Base-by-base conservation (phyloP, 2,797 vertebrate species). In the Chromobotia macracanthus region DNA sequence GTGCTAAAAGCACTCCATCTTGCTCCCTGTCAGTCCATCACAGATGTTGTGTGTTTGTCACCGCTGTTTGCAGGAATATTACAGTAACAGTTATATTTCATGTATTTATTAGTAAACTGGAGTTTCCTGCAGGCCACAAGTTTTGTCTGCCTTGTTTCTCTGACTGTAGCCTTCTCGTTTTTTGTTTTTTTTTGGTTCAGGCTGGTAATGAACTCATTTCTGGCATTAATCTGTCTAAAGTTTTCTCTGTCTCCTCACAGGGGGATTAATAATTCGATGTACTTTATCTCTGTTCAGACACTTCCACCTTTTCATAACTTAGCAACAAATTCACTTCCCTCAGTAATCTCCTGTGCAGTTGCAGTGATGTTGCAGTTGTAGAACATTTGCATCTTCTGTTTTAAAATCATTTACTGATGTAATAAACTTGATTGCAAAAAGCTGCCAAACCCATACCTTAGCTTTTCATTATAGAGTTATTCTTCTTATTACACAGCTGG, bases 261-360 rank as follows among this genome's bases (percentile, higher is more conserved):
- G 48, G 74, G 73, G 23, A 72, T 83, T 83, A 82, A 83, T 78
- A 67, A 82, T 77, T 79, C 21, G 38, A 48, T 65, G 60, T 65
- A 31, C 64, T 69, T 80, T 80, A 55, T 67, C 77, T 80, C 78
- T 41, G 60, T 72, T 69, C 63, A 83, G 84, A 82, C 74, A 50
- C 77, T 76, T 77, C 77, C 53, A 80, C 48, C 64, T 85, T 38
- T 80, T 85, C 66, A 66, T 82, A 77, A 75, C 72, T 72, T 73
- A 56, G 69, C 79, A 67, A 75, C 80, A 82, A 70, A 74, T 80
- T 77, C 65, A 74, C 71, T 65, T 80, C 44, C 46, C 41, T 82
- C 7, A 3, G 23, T 70, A 48, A 61, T 80, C 35, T 64, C 58
- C 12, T 21, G 60, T 79, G 60, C 38, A 67, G 51, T 72, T 76